Evolutionary conservation across 2,113 vertebrate species (phyloP), one percentile per base, ranked within the genome.

Genomic region (Colinus virginianus): DNA sequence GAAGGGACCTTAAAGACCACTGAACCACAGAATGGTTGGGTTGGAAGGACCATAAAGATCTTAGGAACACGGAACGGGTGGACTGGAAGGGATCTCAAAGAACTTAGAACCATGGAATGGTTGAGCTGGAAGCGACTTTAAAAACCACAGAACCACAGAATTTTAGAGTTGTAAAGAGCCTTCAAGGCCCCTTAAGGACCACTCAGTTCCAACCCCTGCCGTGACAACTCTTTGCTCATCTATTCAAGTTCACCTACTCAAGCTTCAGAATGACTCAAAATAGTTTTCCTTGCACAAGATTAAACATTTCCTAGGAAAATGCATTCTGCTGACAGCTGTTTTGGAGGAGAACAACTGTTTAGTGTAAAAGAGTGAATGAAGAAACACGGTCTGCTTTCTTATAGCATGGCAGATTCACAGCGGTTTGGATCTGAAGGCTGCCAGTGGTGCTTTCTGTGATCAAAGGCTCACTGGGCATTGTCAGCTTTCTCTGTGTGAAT

Each of bases 381-480:
- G 13, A 20, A 46, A 42, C 3, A n/a, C 15, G 1, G 28, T 2
- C 34, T 4, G 36, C 34, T 25, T 25, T 3, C 23, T 11, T 32
- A 0, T 6, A 0, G 26, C 58, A 36, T n/a, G 51, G 23, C 53
- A 25, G 67, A 0, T 40, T 49, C 7, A 1, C 74, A 8, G 42
- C 51, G 0, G 2, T 6, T 2, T 4, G 8, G 69, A 67, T 21
- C 46, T 42, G 8, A 36, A 3, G 40, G 46, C 40, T 45, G 62
- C 74, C 36, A 9, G 6, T 8, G 13, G 11, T 23, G 0, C 9
- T 3, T 58, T 78, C 62, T 23, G 22, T 30, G 58, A 38, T 46
- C 26, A 25, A 38, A 58, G 43, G n/a, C 40, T 53, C 13, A 17
- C 23, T 45, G 18, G 82, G 84, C 75, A 74, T 36, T 13, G 23